phyloP scores from a whole-genome alignment of 2,797 vertebrate species.

The Smutsia gigantea region DNA sequence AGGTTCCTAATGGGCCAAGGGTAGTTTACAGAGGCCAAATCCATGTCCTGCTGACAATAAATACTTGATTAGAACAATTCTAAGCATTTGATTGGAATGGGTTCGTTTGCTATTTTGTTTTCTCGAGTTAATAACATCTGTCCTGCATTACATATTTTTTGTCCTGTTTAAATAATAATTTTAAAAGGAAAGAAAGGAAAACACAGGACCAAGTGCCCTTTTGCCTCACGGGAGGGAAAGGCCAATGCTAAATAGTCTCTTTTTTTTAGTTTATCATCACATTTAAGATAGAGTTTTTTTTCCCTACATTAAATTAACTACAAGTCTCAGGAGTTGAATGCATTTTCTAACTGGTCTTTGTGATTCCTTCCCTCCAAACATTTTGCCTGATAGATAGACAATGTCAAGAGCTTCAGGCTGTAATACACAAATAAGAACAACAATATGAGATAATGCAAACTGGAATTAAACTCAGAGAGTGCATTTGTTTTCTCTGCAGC shows the following conservation, averaged over 20 bases:
- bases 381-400: constrained; percentile 79
- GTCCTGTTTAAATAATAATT: constrained; percentile 78
- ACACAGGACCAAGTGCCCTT: constrained; percentile 55
- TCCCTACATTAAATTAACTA: constrained; percentile 80
- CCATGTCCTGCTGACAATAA: constrained; percentile 55
- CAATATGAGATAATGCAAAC: constrained; percentile 84
- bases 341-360: constrained; percentile 68
- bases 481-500: constrained; percentile 82
- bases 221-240: constrained; percentile 65
- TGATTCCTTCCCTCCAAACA: constrained; percentile 68
- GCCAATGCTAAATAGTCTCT: constrained; percentile 59
- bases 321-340: constrained; percentile 70
- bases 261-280: constrained; percentile 62
- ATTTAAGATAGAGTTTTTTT: constrained; percentile 79
- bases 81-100: constrained; percentile 59
- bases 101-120: constrained; percentile 70
- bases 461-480: constrained; percentile 84
- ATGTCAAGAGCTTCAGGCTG: constrained; percentile 84
- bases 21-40: constrained; percentile 65
- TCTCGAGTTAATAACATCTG: constrained; percentile 69
- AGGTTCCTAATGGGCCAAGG: constrained; percentile 50
- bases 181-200: constrained; percentile 67
- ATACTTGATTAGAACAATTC: constrained; percentile 69
- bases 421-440: constrained; percentile 82
- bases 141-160: constrained; percentile 70